A percentile compares a stretch with the other conserved stretches of the same genome.
Conservation (phyloP, 2,888 invertebrate species). For the Perdita meconis region DNA sequence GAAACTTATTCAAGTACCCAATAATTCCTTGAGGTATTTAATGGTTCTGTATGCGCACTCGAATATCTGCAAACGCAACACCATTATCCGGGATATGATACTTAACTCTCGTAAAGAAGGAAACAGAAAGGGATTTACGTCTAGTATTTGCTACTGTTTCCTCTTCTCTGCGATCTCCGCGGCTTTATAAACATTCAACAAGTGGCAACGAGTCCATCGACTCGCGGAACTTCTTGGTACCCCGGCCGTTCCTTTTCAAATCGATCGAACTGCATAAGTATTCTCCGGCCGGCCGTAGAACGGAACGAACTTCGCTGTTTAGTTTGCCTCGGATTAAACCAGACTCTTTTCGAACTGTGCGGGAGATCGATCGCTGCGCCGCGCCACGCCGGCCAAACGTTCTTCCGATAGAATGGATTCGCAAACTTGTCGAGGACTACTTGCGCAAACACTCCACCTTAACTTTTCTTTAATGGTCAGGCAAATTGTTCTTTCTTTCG, state of each 20-base stretch:
- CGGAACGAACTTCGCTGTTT: constrained; percentile 42
- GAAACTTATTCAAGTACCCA: no score
- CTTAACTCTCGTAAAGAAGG: no score
- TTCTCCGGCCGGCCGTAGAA: constrained; percentile 36
- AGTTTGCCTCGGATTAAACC: constrained; percentile 49
- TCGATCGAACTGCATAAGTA: constrained; percentile 59
- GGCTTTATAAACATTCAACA: constrained; percentile 74
- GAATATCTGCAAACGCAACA: no score
- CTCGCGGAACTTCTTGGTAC: constrained; percentile 56
- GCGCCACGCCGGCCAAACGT: background rate
- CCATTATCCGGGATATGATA: no score
- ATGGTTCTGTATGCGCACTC: no score
- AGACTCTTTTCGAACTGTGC: constrained; percentile 37
- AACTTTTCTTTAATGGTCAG: background rate
- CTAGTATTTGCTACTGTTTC: background rate
- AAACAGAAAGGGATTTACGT: background rate
- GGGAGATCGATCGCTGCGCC: constrained; percentile 32
- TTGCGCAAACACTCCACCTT: background rate
- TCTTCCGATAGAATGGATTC: background rate
- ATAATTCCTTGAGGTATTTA: no score
- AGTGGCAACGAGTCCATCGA: constrained; percentile 66
- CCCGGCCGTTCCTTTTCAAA: constrained; percentile 60
- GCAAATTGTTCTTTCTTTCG: no score
- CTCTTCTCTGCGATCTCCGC: background rate
- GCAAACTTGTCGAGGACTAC: constrained; percentile 18